Conservation (phyloP, 2,888 invertebrate species). For the Urechis unicinctus region DNA sequence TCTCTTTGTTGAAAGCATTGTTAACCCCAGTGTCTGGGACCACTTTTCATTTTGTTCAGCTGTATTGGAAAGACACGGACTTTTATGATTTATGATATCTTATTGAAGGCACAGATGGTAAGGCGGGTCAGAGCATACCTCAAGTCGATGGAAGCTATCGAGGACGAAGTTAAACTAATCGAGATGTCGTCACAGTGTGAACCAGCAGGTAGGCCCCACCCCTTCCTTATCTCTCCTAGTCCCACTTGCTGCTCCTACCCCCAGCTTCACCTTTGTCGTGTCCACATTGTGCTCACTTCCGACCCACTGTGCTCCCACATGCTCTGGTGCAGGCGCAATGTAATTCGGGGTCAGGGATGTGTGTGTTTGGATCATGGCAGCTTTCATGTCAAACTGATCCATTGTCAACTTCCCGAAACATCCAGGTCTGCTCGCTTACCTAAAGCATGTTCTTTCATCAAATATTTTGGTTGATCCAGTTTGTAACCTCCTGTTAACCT, state of each 20-base stretch:
- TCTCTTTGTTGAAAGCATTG: too few species aligned
- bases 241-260: background rate
- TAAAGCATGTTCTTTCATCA: too few species aligned
- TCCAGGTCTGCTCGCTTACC: too few species aligned
- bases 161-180: constrained; percentile 84
- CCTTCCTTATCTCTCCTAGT: background rate
- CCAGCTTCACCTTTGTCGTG: background rate
- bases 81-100: background rate
- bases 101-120: constrained; percentile 81
- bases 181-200: constrained; percentile 87
- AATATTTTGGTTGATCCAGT: too few species aligned
- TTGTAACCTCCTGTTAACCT: too few species aligned
- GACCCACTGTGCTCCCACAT: background rate
- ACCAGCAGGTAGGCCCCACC: constrained; percentile 22
- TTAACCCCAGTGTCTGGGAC: too few species aligned
- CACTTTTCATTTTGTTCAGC: too few species aligned
- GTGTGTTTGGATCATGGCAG: background rate
- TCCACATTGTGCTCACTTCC: background rate
- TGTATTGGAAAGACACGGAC: too few species aligned
- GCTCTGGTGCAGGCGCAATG: too few species aligned
- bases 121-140: constrained; percentile 93
- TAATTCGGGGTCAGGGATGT: background rate
- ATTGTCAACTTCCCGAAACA: too few species aligned
- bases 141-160: constrained; percentile 82
- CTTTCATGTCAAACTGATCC: too few species aligned